Evolutionary conservation across 2,888 invertebrate genomes (phyloP), one percentile per base, ranked within the genome.

Genomic region (Cryptus viduatorius): DNA sequence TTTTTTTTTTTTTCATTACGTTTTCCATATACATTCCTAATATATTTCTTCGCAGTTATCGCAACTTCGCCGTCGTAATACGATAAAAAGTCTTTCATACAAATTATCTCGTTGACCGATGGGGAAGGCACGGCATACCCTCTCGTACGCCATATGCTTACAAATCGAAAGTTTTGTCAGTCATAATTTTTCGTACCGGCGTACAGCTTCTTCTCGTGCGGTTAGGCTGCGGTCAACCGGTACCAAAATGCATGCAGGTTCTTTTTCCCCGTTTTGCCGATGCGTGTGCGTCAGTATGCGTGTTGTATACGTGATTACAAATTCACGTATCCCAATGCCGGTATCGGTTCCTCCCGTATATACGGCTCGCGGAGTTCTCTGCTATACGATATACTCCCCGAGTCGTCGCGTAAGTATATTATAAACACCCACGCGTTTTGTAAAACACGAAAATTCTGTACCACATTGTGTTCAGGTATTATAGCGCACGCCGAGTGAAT

Each of bases 381-480:
- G 53, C 53, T 7, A 19, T 53, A 10, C 53, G 53, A 53, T 53
- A 53, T 19, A 53, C 19, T 53, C 53, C 19, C 53, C 3, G 8
- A 37, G 8, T 8, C 37, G 37, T 4, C 37, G 37, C 37, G 7
- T 37, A 37, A 37, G 37, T 24, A 50, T 44, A 76, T 76, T 64
- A 48, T 76, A 61, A 69, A 71, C 64, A 12, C 37, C 48, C 72
- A 64, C 72, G 68, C 8, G 31, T 69, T 64, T 24, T 50, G 8
- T 24, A 53, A 8, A 46, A 31, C 53, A 53, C 29, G 69, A 79
- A 31, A n/a, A 59, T 69, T 56, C 8, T 1, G 19, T 12, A 42
- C 24, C n/a, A 7, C n/a, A 44, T 19, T 16, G 48, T 69, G 10
- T 37, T 1, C 16, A 4, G 4, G 42, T 65, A 8, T 31, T 37